Base-by-base conservation (phyloP, 1,140 invertebrate genomes). In the Listronotus bonariensis region DNA sequence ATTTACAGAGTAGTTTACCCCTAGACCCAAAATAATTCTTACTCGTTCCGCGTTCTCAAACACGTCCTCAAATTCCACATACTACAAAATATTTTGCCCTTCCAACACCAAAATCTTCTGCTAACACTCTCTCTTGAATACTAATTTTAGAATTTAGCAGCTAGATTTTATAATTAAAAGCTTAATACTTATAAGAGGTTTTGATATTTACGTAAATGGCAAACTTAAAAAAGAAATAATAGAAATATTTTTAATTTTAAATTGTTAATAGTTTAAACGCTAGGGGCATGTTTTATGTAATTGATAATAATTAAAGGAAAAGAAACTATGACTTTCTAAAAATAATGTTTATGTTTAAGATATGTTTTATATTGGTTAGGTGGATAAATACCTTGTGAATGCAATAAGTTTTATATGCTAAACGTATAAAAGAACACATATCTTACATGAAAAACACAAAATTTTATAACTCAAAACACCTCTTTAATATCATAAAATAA, bases 111-210 rank as follows among this genome's bases (percentile, higher is more conserved):
- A 49, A 49, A 49, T 49, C 5, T 49, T 49, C 46, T 49, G 46
- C 46, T 31, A 49, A 31, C 46, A 49, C 46, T 18, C 15, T 49
- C 18, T 18, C 46, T 11, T 49, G 46, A 49, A 49, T 49, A 49
- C 15, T 49, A 49, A 49, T 49, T 49, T 49, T 12, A 49, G 46
- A 49, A 49, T 49, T 49, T 18, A 49, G 46, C 46, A 31, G 20
- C 46, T 49, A 49, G 46, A 31, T 49, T 49, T 49, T 49, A 49
- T 49, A 49, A 49, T 49, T 49, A 49, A 49, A 49, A 49, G 46
- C 46, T 31, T 49, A 18, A 5, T 11, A 18, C 46, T 20, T 12
- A 36, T 36, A 8, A 49, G 42, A n/a, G 42, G 14, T 45, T 45
- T 45, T 3, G 2, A 14, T n/a, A 14, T 45, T 45, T n/a, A 14